Conservation (phyloP, 2,888 invertebrate species). For the Elegia similella region DNA sequence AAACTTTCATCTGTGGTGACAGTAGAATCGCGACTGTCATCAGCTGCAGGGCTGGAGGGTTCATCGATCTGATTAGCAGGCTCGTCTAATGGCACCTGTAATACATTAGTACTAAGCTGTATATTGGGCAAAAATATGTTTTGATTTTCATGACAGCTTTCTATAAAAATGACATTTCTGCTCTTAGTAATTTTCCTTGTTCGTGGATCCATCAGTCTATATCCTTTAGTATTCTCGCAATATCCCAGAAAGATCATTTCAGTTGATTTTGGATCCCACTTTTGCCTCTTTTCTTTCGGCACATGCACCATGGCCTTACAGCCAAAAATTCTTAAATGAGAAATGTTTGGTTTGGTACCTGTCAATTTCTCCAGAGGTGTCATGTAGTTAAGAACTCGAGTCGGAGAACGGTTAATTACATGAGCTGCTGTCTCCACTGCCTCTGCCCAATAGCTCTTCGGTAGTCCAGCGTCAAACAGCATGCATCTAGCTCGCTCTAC, state of each 20-base stretch:
- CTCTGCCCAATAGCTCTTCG: constrained; percentile 24
- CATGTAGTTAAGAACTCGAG: constrained; percentile 11
- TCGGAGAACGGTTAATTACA: constrained; percentile 17
- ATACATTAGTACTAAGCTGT: background rate
- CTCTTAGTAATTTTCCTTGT: constrained; percentile 11
- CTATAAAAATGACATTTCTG: constrained; percentile 18
- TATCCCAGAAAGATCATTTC: constrained; percentile 19
- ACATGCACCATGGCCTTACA: constrained; percentile 24
- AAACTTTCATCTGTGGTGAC: background rate
- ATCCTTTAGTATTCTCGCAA: constrained; percentile 22
- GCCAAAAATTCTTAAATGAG: constrained; percentile 42
- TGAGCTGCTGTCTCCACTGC: constrained; percentile 21
- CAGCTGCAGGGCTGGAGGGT: background rate
- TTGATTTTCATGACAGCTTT: constrained; percentile 18
- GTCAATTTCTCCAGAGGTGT: constrained; percentile 39
- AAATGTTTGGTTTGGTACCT: constrained; percentile 36
- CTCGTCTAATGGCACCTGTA: background rate
- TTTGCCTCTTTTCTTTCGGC: constrained; percentile 20
- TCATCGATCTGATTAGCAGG: background rate
- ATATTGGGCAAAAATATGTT: background rate
- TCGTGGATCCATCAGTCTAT: constrained; percentile 18
- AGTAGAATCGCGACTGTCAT: background rate
- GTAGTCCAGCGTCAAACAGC: constrained; percentile 21
- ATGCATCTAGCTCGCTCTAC: constrained; percentile 27
- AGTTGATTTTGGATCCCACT: constrained; percentile 20